These are phyloP conservation scores for Ochotona princeps DNA, from an alignment of 2,113 vertebrate species.

Conservation along the genomic window DNA sequence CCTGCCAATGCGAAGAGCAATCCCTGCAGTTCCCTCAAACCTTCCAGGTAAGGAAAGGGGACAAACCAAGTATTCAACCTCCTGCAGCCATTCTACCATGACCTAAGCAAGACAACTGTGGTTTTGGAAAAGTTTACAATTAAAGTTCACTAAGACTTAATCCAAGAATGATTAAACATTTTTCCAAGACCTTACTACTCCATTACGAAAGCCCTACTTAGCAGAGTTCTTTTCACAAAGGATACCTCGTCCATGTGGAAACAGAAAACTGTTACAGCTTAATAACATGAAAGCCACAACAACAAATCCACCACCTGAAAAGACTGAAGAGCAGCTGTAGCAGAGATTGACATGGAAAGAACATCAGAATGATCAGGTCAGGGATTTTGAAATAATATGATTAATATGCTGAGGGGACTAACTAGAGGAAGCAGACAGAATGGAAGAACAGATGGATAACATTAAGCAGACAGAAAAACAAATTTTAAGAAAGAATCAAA, in stretches of 20 bases:
- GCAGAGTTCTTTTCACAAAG: neutral
- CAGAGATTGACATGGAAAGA: neutral
- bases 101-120: neutral
- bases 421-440: neutral
- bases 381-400: neutral
- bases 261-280: neutral
- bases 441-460: neutral
- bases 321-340: neutral
- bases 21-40: neutral
- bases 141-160: neutral
- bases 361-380: neutral
- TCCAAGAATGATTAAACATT: neutral
- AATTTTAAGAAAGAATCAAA: conserved; percentile 14
- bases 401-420: neutral
- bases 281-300: neutral
- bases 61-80: neutral
- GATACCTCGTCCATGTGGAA: neutral
- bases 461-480: neutral
- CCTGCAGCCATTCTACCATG: too few relatives aligned
- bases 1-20: neutral
- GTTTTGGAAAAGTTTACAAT: neutral
- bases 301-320: neutral
- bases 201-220: neutral
- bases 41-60: neutral
- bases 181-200: neutral